A percentile compares a stretch with the other conserved stretches of the same genome.
These are phyloP conservation scores for Drosophila cracens DNA, from an alignment of 2,888 invertebrate genomes.

Conservation along the genomic window DNA sequence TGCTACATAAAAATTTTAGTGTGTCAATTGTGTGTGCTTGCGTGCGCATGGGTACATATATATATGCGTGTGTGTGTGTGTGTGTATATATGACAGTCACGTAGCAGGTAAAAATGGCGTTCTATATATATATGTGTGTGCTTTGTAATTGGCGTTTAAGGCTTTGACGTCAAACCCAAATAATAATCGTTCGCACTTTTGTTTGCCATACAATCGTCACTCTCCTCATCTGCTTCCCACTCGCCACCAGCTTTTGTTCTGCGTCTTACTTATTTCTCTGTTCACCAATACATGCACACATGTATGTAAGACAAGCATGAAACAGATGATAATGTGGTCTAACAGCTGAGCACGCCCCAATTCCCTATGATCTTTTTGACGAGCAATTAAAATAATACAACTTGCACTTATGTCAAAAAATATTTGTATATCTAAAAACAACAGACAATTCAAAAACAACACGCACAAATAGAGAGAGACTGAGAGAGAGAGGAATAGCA, in stretches of 20 bases:
- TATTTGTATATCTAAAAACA: constrained; percentile 1
- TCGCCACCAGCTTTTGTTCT: constrained; percentile 35
- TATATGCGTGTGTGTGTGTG: constrained; percentile 18
- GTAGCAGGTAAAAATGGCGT: constrained; percentile 57
- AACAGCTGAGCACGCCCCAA: constrained; percentile 19
- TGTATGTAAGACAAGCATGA: neutral
- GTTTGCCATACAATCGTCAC: constrained; percentile 44
- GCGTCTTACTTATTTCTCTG: constrained; percentile 25
- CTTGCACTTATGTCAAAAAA: constrained; percentile 59
- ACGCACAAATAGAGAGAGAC: neutral
- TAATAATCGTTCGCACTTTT: constrained; percentile 79
- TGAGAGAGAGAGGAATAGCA: neutral
- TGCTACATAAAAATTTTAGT: constrained; percentile 80
- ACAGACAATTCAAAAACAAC: constrained; percentile 8
- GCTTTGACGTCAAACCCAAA: constrained; percentile 79
- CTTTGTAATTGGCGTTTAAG: constrained; percentile 76
- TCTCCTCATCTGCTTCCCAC: neutral
- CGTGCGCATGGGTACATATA: constrained; percentile 1
- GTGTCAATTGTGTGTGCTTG: constrained; percentile 71
- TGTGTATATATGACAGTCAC: constrained; percentile 47
- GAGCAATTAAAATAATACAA: constrained; percentile 71
- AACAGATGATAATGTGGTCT: constrained; percentile 31
- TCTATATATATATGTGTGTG: constrained; percentile 30
- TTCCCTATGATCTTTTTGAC: constrained; percentile 54
- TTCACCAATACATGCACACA: constrained; percentile 18